A percentile compares a stretch with the other conserved stretches of the same genome.
Conservation (phyloP, 1,140 invertebrate species). For the Platyscapa corneri region DNA sequence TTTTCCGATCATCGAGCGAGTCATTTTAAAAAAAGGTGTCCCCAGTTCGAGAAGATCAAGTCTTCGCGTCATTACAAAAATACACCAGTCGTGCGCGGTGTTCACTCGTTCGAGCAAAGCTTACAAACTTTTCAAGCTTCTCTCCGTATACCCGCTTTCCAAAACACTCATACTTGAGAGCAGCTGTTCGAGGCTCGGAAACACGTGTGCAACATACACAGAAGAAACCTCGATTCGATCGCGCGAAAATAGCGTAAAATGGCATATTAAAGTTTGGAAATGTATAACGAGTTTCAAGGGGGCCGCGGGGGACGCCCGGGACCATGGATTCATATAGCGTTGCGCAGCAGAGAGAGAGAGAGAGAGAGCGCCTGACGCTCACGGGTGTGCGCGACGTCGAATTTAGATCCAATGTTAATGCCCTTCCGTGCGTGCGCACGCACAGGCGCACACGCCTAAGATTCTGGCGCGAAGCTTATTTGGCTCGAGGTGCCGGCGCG, state of each 20-base stretch:
- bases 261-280: constrained; percentile 19
- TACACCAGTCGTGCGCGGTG: neutral
- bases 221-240: constrained; percentile 6
- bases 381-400: constrained; percentile 40
- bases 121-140: neutral
- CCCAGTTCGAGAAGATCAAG: neutral
- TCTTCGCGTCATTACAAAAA: neutral
- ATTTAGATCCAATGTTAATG: constrained; percentile 70
- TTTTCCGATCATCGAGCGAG: neutral
- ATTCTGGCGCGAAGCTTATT: constrained; percentile 64
- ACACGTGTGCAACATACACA: neutral
- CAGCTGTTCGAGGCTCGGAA: neutral
- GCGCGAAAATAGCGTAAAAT: constrained; percentile 27
- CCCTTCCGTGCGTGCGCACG: constrained; percentile 57
- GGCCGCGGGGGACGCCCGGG: neutral
- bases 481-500: constrained; percentile 54
- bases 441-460: constrained; percentile 20
- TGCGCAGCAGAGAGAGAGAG: neutral
- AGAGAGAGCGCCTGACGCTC: neutral
- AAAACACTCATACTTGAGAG: constrained; percentile 20
- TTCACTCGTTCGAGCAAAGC: too few species aligned
- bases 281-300: neutral
- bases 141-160: constrained; percentile 10
- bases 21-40: neutral
- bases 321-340: neutral